A percentile compares a stretch with the other conserved stretches of the same genome.
Conservation (phyloP, 1,140 invertebrate genomes). For the Drosophila kurseongensis region DNA sequence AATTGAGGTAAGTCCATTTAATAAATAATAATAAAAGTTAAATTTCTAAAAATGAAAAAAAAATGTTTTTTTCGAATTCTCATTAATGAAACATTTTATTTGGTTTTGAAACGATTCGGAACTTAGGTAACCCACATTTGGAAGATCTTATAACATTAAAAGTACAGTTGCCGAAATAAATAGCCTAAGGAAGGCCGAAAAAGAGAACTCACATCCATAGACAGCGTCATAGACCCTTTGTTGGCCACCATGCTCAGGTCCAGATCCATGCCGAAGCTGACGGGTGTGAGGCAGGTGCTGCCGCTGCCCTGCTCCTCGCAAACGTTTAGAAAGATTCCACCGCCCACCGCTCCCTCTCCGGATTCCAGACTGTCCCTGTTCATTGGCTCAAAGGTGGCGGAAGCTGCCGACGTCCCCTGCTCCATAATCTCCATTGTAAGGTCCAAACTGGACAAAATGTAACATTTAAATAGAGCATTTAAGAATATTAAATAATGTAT, state of each 20-base stretch:
- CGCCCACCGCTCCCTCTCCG: slow-evolving; percentile 38
- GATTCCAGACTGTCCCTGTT: slow-evolving; percentile 85
- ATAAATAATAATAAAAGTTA: too few species aligned
- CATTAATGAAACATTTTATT: too few species aligned
- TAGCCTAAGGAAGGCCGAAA: not conserved
- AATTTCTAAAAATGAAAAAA: too few species aligned
- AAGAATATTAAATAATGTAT: not conserved
- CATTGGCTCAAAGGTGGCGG: slow-evolving; percentile 83
- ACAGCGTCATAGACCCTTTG: slow-evolving; percentile 76
- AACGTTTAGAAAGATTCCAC: slow-evolving; percentile 42
- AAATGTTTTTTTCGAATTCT: too few species aligned
- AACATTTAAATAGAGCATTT: not conserved
- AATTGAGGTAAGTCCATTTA: too few species aligned
- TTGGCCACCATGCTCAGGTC: slow-evolving; percentile 76
- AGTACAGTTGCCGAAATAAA: not conserved
- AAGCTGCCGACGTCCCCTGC: not conserved
- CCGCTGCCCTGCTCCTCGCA: slow-evolving; percentile 47
- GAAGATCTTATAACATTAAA: too few species aligned
- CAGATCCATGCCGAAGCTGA: slow-evolving; percentile 68
- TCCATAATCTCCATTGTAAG: slow-evolving; percentile 50
- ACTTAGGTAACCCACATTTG: too few species aligned
- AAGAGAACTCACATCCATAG: slow-evolving; percentile 67
- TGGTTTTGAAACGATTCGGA: too few species aligned
- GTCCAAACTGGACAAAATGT: slow-evolving; percentile 16
- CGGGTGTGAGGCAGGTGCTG: slow-evolving; percentile 70